Percentiles rank a stretch among this genome's conserved stretches.
Evolutionary conservation across 2,113 vertebrate genomes (phyloP).

Genomic region (Nerophis ophidion): DNA sequence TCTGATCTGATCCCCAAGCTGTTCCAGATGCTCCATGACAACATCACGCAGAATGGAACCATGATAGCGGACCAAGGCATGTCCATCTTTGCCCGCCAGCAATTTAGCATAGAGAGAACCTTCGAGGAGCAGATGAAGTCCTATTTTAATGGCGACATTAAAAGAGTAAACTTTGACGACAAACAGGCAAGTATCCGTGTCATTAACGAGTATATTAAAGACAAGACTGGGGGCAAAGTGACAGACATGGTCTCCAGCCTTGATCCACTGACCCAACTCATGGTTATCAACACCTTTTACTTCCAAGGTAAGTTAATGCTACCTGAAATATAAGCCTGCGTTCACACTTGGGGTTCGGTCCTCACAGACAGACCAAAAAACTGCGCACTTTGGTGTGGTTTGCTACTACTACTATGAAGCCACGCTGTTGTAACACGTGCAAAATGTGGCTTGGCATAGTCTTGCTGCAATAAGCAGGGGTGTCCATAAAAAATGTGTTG

Average conservation of each 20-base stretch:
- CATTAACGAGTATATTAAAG: slow-evolving; percentile 77
- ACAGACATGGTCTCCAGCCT: slow-evolving; percentile 70
- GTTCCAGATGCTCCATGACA: slow-evolving; percentile 73
- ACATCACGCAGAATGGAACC: slow-evolving; percentile 70
- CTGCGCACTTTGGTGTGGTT: no score
- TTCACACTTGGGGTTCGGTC: no score
- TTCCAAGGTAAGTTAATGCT: slow-evolving; percentile 78
- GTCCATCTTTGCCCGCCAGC: slow-evolving; percentile 72
- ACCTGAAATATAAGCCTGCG: background rate
- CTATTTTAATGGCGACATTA: slow-evolving; percentile 77
- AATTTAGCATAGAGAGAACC: slow-evolving; percentile 63
- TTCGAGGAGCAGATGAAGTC: slow-evolving; percentile 74
- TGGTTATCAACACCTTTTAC: slow-evolving; percentile 80
- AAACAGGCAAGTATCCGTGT: slow-evolving; percentile 52
- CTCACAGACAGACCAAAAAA: no score
- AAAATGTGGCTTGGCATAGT: no score
- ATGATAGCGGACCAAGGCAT: slow-evolving; percentile 70
- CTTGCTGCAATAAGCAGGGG: no score
- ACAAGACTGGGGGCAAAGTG: slow-evolving; percentile 73
- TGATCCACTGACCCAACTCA: slow-evolving; percentile 65
- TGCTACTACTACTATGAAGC: no score
- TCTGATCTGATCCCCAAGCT: slow-evolving; percentile 65
- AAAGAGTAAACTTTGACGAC: slow-evolving; percentile 73
- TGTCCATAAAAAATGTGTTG: no score
- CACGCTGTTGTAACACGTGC: no score